These are phyloP conservation scores for Menura novaehollandiae DNA, from an alignment of 2,113 vertebrate species.

Conservation along the genomic window DNA sequence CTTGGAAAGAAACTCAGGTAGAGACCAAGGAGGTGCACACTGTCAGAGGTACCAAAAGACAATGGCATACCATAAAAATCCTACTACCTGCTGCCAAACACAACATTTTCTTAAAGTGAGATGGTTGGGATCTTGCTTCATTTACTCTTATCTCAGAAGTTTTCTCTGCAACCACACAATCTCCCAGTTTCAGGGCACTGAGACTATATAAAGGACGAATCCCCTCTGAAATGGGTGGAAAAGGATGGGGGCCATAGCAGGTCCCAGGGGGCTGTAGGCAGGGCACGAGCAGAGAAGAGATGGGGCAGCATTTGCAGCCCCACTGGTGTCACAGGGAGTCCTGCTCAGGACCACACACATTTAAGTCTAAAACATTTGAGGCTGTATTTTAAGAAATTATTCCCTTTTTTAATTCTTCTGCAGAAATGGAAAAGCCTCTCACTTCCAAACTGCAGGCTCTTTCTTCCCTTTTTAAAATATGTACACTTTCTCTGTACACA, in stretches of 20 bases:
- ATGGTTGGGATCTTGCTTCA: neutral
- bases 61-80: neutral
- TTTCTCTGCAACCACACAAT: neutral
- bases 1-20: neutral
- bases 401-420: neutral
- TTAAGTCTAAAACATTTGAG: neutral
- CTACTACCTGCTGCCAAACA: neutral
- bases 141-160: neutral
- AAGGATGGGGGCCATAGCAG: neutral
- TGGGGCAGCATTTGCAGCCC: neutral
- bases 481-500: rapidly evolving
- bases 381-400: neutral
- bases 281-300: neutral
- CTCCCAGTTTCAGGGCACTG: neutral
- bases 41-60: neutral
- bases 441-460: neutral
- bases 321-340: neutral
- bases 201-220: neutral
- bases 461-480: neutral
- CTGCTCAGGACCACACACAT: neutral
- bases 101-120: rapidly evolving
- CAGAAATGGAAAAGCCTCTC: neutral
- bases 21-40: neutral
- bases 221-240: neutral
- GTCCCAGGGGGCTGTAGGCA: neutral